A percentile compares a stretch with the other conserved stretches of the same genome.
These are phyloP conservation scores for Myotis davidii DNA, from an alignment of 2,113 vertebrate genomes.

Conservation along the genomic window DNA sequence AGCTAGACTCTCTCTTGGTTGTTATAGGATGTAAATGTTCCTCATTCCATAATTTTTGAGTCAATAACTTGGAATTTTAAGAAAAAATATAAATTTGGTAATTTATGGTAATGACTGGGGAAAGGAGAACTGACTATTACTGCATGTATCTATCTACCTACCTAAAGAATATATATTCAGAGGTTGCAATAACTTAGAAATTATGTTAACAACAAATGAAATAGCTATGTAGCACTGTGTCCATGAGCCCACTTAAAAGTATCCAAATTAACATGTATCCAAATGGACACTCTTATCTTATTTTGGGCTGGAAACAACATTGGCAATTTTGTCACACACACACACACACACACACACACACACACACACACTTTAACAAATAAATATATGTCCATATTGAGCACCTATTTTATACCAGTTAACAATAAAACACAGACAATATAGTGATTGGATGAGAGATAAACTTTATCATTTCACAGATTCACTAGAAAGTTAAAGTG, in stretches of 20 bases:
- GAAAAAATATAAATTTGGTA: neutral
- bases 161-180: neutral
- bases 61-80: neutral
- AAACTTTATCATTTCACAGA: neutral
- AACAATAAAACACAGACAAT: neutral
- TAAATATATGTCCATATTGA: neutral
- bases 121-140: neutral
- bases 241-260: neutral
- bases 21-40: neutral
- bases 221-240: neutral
- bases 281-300: neutral
- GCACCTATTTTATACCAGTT: neutral
- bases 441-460: neutral
- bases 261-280: neutral
- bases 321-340: neutral
- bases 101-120: neutral
- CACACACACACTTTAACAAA: neutral
- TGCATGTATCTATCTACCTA: neutral
- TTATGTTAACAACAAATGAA: neutral
- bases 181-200: neutral
- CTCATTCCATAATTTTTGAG: neutral
- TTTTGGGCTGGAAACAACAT: neutral
- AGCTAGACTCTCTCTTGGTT: neutral
- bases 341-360: neutral
- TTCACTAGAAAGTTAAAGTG: neutral